phyloP scores from a whole-genome alignment of 1,140 invertebrate genomes.

The Heliothis subflexa region DNA sequence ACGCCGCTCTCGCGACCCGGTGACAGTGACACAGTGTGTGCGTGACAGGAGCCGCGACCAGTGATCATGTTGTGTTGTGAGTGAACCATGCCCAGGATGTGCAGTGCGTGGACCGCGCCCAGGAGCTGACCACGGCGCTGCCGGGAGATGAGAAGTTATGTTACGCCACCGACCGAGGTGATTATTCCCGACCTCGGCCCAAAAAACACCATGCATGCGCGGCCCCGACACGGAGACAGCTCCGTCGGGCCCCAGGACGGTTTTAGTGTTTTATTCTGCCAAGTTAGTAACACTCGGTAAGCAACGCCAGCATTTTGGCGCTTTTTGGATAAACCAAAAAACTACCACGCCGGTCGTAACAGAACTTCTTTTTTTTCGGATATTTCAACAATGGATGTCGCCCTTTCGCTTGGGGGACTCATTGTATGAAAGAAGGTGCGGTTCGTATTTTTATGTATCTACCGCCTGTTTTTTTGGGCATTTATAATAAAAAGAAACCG shows the following conservation, averaged over 20 bases:
- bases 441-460: constrained; percentile 54
- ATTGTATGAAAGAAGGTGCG: constrained; percentile 61
- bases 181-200: constrained; percentile 77
- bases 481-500: constrained; percentile 46
- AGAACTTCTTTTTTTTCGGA: constrained; percentile 63
- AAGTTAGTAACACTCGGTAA: constrained; percentile 73
- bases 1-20: constrained; percentile 56
- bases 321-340: constrained; percentile 73
- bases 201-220: constrained; percentile 73
- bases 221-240: constrained; percentile 50
- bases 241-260: constrained; percentile 28
- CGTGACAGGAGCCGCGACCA: constrained; percentile 46
- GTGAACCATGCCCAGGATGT: constrained; percentile 77
- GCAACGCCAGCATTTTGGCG: constrained; percentile 74
- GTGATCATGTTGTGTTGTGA: constrained; percentile 72
- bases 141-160: constrained; percentile 80
- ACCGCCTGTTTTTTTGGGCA: constrained; percentile 56
- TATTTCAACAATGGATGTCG: constrained; percentile 75
- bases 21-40: constrained; percentile 68
- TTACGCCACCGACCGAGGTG: constrained; percentile 84
- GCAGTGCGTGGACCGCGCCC: constrained; percentile 70
- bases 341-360: constrained; percentile 55
- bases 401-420: constrained; percentile 65
- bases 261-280: constrained; percentile 54
- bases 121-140: constrained; percentile 77